Evolutionary conservation across 2,888 invertebrate species (phyloP), one percentile per base, ranked within the genome.

Genomic region (Dysmachus trigonus): DNA sequence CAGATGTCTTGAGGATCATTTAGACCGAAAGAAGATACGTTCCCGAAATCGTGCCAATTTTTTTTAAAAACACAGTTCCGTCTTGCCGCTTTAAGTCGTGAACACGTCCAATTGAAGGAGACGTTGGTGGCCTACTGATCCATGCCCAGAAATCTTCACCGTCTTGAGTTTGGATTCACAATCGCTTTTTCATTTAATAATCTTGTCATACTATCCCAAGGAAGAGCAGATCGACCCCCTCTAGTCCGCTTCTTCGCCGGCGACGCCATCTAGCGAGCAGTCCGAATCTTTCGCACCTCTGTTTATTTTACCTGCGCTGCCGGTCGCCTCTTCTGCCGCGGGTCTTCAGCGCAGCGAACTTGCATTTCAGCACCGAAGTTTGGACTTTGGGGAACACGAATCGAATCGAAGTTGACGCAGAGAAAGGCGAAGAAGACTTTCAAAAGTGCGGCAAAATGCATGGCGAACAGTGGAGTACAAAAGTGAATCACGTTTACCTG

Each of bases 81-180:
- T 77, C 47, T 47, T 13, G 38, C 22, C 77, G 27, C 41, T 77
- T 47, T 47, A 77, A 77, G 27, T 74, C 30, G 30, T 51, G 77
- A 82, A 33, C 86, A 87, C 87, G 88, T 88, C 87, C 86, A 86
- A 87, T 85, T 86, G 47, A 30, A 76, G 85, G 83, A 87, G 86
- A 86, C 86, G 85, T 85, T 87, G 83, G 86, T 87, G 87, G 86
- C 87, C 88, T 87, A 88, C 88, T 88, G 88, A 88, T 86, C 76
- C 73, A 35, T 51, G 72, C 33, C 35, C 35, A 38, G 76, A 85
- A 38, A 85, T 85, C 76, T 85, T 85, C 74, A 76, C 8, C 53
- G 62, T 85, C 85, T 85, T 85, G 38, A 33, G 38, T 53, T 83
- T 83, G 83, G 72, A 72, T 72, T 72, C 72, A 83, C 72, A 38